Evolutionary conservation across 1,140 invertebrate genomes (phyloP), one percentile per base, ranked within the genome.

Genomic region (Cepaea nemoralis): DNA sequence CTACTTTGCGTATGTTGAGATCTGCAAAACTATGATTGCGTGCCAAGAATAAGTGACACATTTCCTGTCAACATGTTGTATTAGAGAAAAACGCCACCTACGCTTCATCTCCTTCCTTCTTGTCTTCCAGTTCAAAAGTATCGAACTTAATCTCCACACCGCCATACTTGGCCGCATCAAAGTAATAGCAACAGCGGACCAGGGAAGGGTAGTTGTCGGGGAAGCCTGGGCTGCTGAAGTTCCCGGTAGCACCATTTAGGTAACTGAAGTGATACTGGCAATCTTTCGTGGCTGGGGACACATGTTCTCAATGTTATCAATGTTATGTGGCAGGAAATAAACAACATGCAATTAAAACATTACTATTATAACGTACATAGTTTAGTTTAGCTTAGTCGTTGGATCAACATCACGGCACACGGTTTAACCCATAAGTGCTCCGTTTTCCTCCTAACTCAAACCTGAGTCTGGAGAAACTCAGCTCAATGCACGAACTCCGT

Each of bases 111-210:
- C 66, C 81, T 40, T 77, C 66, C 27, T 55, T 35, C 33, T 78
- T 77, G 8, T 67, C 82, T 69, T 85, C 82, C 76, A 85, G 73
- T 37, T 85, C 80, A 77, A 85, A 85, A 45, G 63, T 39, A 31
- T 85, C 80, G 67, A 85, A 85, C 77, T 80, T 74, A 27, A 85
- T 76, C 63, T 83, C 79, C 0, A 85, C 82, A 1, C 84, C 79
- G 12, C 82, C 82, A 70, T 85, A 81, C 31, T 66, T 78, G 73
- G 82, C 76, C 16, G 84, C 79, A 48, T 85, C 82, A 70, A 85
- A 85, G 42, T 75, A 66, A 63, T 85, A 85, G 14, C 27, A 63
- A 63, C 84, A 85, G 14, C 59, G 70, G 40, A 83, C 50, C 70
- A 81, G 63, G 22, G 77, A 69, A 19, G 84, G 80, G 67, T 85